phyloP scores from a whole-genome alignment of 2,113 vertebrate species.

The Oenanthe oenanthe region DNA sequence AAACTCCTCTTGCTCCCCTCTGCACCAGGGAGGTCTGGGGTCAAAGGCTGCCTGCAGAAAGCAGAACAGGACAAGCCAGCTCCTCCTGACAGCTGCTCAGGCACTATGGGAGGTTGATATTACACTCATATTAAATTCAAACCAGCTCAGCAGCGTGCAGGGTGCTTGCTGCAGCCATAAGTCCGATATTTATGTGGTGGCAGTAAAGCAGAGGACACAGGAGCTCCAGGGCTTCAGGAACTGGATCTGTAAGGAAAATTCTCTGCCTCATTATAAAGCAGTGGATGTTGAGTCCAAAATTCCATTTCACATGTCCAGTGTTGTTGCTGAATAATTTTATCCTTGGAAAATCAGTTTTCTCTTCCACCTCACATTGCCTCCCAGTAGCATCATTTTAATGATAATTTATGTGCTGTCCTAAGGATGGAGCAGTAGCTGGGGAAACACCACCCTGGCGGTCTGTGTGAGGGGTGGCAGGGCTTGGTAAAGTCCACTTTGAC shows the following conservation, averaged over 20 bases:
- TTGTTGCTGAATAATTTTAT: neutral
- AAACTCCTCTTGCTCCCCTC: neutral
- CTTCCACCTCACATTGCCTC: neutral
- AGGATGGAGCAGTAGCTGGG: neutral
- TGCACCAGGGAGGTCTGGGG: neutral
- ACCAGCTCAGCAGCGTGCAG: constrained; percentile 15
- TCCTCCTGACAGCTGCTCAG: neutral
- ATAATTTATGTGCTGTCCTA: neutral
- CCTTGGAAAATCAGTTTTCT: neutral
- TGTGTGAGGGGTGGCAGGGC: neutral
- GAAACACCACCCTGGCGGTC: neutral
- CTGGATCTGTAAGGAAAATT: neutral
- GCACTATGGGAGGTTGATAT: neutral
- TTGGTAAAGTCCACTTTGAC: neutral
- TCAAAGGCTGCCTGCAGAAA: neutral
- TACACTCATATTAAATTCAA: neutral
- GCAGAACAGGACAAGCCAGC: neutral
- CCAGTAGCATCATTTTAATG: neutral
- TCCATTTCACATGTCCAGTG: neutral
- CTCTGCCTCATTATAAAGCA: neutral
- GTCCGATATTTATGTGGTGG: neutral
- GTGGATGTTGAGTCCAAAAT: neutral
- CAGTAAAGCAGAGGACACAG: neutral
- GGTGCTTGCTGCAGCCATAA: neutral
- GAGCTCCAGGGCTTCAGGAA: neutral